Evolutionary conservation across 1,140 invertebrate genomes (phyloP).

Genomic region (Caenorhabditis tropicalis): DNA sequence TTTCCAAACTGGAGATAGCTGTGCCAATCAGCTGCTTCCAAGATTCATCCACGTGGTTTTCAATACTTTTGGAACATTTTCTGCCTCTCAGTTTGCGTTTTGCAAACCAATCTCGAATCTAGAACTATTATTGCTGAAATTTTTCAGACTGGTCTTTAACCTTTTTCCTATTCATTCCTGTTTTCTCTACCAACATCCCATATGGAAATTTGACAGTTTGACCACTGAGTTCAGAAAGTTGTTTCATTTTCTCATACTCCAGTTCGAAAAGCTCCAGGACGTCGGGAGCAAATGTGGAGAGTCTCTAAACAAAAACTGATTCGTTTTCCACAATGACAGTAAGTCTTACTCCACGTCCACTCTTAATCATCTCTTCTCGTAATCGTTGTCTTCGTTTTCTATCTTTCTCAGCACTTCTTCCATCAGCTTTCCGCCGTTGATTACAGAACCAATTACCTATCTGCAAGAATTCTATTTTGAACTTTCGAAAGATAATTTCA

Average conservation of each 20-base stretch:
- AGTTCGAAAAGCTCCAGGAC: background rate
- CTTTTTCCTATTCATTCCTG: background rate
- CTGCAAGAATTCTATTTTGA: background rate
- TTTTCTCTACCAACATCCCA: background rate
- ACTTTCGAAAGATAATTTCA: background rate
- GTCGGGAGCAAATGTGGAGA: background rate
- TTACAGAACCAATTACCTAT: constrained; percentile 5
- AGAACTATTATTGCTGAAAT: background rate
- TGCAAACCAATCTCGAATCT: constrained; percentile 25
- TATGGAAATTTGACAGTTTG: background rate
- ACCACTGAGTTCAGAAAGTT: background rate
- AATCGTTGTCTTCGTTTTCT: background rate
- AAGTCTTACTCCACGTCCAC: background rate
- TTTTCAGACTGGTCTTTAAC: background rate
- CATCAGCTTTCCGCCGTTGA: background rate
- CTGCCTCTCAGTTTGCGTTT: background rate
- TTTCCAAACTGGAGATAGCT: no score
- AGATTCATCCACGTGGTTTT: no score
- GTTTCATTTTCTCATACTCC: background rate
- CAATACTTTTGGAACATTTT: background rate
- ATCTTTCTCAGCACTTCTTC: background rate
- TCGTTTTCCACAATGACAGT: no score
- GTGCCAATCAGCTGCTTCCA: no score
- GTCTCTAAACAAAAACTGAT: background rate
- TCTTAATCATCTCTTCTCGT: background rate